These are phyloP conservation scores for Sphaerophoria rueppellii DNA, from an alignment of 2,888 invertebrate genomes.

Conservation along the genomic window DNA sequence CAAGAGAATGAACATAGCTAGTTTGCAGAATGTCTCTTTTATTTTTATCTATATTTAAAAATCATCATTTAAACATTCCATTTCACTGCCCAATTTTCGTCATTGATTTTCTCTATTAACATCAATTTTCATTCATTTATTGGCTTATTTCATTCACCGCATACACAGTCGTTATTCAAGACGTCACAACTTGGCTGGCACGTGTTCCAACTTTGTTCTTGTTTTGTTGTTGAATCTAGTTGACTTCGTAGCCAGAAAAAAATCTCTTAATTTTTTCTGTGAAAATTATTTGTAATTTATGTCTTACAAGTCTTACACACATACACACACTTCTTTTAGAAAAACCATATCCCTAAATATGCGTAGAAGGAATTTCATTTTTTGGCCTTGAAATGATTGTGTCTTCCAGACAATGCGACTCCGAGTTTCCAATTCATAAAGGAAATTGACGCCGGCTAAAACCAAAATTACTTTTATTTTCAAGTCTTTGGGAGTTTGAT, in stretches of 20 bases:
- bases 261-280: constrained; percentile 49
- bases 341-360: constrained; percentile 36
- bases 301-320: constrained; percentile 14
- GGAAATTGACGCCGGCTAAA: constrained; percentile 70
- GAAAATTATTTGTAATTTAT: constrained; percentile 40
- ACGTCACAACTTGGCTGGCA: neutral
- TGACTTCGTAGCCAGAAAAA: neutral
- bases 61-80: too few relatives aligned
- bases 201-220: constrained; percentile 20
- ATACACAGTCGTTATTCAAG: neutral
- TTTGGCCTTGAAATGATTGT: constrained; percentile 60
- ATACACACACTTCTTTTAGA: constrained; percentile 17
- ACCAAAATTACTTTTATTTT: constrained; percentile 57
- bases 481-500: constrained; percentile 12
- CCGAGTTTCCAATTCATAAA: constrained; percentile 69
- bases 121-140: neutral
- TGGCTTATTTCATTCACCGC: neutral
- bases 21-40: too few relatives aligned
- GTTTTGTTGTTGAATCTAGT: constrained; percentile 16
- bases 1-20: too few relatives aligned
- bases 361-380: constrained; percentile 59
- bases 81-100: too few relatives aligned
- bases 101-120: too few relatives aligned
- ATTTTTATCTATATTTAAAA: too few relatives aligned
- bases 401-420: constrained; percentile 70